phyloP scores from a whole-genome alignment of 1,140 invertebrate species.

The Tetramorium simillimum region DNA sequence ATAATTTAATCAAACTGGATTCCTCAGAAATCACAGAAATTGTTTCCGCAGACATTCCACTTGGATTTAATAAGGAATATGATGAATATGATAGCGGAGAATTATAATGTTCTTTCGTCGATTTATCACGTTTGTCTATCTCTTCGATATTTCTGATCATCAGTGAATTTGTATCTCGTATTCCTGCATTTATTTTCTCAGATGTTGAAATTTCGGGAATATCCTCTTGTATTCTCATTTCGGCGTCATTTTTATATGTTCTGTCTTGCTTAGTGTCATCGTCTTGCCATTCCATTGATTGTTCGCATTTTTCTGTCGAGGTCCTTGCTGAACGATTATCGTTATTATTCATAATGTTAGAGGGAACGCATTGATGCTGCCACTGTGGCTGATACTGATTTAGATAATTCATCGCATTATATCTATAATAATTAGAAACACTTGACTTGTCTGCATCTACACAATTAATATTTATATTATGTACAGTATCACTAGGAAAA shows the following conservation, averaged over 20 bases:
- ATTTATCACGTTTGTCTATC: background rate
- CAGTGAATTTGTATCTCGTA: slow-evolving; percentile 57
- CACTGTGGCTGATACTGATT: background rate
- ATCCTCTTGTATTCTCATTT: slow-evolving; percentile 63
- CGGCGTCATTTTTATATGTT: slow-evolving; percentile 37
- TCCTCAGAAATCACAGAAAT: background rate
- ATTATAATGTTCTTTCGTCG: background rate
- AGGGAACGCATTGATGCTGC: background rate
- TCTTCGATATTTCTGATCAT: slow-evolving; percentile 66
- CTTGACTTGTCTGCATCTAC: background rate
- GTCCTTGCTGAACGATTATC: background rate
- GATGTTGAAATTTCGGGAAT: slow-evolving; percentile 71
- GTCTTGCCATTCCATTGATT: background rate
- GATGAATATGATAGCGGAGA: background rate
- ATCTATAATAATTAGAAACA: background rate
- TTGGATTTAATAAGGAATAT: background rate
- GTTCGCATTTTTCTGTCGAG: background rate
- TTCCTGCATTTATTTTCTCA: background rate
- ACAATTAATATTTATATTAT: slow-evolving; percentile 33
- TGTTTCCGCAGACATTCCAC: background rate
- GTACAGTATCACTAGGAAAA: background rate
- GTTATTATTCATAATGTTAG: background rate
- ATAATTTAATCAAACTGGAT: background rate
- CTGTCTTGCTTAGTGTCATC: background rate
- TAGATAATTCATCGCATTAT: background rate